Conservation (phyloP, 2,797 vertebrate genomes). For the Lepus oiostolus region DNA sequence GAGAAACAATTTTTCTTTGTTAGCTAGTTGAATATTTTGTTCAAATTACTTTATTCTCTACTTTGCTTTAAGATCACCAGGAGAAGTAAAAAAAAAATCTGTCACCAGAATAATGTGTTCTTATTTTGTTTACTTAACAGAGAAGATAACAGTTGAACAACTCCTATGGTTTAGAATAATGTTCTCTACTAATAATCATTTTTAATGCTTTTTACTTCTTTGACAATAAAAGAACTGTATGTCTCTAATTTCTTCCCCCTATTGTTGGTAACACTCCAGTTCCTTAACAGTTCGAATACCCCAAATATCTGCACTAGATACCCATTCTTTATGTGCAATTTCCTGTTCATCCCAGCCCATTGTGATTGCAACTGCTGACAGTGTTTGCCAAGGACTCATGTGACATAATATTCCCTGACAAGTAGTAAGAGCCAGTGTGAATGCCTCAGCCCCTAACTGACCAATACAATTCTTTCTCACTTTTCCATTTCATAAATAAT, state of each 20-base stretch:
- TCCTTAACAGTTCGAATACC: neutral
- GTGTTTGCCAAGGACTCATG: neutral
- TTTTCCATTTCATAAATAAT: neutral
- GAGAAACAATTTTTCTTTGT: neutral
- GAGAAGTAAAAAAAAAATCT: neutral
- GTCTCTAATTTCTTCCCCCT: neutral
- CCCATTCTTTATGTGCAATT: neutral
- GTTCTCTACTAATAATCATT: neutral
- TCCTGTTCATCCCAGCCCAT: neutral
- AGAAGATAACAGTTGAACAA: neutral
- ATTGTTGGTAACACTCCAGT: too few species aligned
- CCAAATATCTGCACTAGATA: too few species aligned
- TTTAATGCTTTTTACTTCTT: neutral
- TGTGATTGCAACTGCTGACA: neutral
- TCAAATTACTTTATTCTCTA: neutral
- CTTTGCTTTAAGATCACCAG: neutral
- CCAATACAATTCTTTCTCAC: neutral
- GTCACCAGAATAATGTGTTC: neutral
- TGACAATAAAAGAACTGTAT: neutral
- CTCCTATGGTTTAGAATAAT: neutral
- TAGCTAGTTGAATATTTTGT: neutral
- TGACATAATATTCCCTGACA: fast-evolving
- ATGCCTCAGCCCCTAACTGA: fast-evolving
- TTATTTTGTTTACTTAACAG: neutral
- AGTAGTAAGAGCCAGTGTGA: neutral